Evolutionary conservation across 2,797 vertebrate genomes (phyloP).

Genomic region (Tenualosa thibaudeaui): DNA sequence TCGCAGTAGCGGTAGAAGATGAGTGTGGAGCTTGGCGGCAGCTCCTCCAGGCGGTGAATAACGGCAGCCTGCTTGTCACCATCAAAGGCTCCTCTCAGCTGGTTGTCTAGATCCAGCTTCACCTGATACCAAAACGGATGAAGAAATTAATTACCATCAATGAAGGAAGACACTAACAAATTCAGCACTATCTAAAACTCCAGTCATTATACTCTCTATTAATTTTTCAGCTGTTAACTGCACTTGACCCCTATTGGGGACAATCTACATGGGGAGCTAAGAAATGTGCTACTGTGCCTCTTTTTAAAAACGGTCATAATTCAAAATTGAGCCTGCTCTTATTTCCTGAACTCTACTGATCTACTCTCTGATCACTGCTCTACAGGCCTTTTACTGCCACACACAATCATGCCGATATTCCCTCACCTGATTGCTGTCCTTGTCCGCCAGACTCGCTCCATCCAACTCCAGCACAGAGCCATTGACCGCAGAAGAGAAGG

Average conservation of each 20-base stretch:
- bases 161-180: not conserved
- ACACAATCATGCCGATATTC: not conserved
- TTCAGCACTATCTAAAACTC: not conserved
- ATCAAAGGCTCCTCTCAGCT: constrained; percentile 77
- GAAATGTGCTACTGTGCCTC: too few species aligned
- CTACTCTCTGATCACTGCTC: not conserved
- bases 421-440: constrained; percentile 77
- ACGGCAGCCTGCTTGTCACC: constrained; percentile 75
- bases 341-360: not conserved
- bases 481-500: constrained; percentile 73
- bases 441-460: constrained; percentile 61
- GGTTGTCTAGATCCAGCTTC: constrained; percentile 81
- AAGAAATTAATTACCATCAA: not conserved
- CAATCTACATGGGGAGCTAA: not conserved
- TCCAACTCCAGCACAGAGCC: constrained; percentile 73
- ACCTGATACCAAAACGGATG: constrained; percentile 48
- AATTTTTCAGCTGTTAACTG: too few species aligned
- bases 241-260: too few species aligned
- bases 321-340: too few species aligned
- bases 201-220: too few species aligned
- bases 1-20: constrained; percentile 98
- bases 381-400: not conserved
- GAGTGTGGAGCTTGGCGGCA: constrained; percentile 85
- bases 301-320: too few species aligned
- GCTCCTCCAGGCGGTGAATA: constrained; percentile 83